Base-by-base conservation (phyloP, 2,888 invertebrate genomes). In the Cosmia trapezina region DNA sequence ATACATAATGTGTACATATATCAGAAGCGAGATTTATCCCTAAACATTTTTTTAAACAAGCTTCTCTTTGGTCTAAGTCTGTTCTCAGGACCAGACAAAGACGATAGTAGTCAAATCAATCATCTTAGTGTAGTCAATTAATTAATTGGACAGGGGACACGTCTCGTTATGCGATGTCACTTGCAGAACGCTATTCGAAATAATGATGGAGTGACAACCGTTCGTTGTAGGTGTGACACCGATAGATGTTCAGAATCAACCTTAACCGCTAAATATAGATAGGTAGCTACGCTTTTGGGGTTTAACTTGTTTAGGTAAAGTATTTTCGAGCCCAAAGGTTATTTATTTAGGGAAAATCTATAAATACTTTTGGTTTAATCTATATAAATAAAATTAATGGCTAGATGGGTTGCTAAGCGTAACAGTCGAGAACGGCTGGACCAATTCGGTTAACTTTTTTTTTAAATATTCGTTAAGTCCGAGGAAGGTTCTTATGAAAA, bases 171-270 rank as follows among this genome's bases (percentile, higher is more conserved):
- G 70, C 56, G 61, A 65, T 60, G 84, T 81, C 84, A 73, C 59
- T 51, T 54, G 59, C 79, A 79, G 84, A 63, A 57, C 66, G 73
- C 45, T 63, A 60, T 70, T 67, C 70, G 51, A 64, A 60, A 76
- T 77, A 76, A 74, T 81, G 78, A 83, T 79, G 70, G 57, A 81
- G 71, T 84, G 79, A 73, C 73, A 73, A 28, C 33, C 70, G 56
- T 7, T 49, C 70, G 56, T 7, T 49, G 56, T 61, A 76, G 60
- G 75, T 74, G 60, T 49, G 76, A 69, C 68, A 59, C 37, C 60
- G 51, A 70, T 65, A 57, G 53, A 76, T 53, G 53, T 67, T n/a
- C 59, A 45, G 47, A 63, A 47, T 63, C 80, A 59, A 53, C 62
- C 54, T 11, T 12, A 28, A 43, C n/a, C 9, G 53, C 74, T 80